Percentiles rank a stretch among this genome's conserved stretches.
Evolutionary conservation across 2,797 vertebrate genomes (phyloP).

Genomic region (Hirundo rustica): DNA sequence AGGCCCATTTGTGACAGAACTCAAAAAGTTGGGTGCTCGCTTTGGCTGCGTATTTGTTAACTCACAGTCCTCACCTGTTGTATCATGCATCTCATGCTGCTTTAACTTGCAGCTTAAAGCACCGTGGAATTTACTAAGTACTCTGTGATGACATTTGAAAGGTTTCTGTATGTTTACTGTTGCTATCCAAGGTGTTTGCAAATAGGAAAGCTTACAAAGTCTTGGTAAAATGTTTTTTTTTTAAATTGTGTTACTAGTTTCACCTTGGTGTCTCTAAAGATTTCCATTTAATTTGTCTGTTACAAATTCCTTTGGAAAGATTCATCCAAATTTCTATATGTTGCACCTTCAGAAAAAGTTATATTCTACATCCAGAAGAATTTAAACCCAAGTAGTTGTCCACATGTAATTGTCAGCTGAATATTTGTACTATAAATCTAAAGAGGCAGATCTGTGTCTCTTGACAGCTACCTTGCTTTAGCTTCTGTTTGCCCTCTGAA

Average conservation of each 20-base stretch:
- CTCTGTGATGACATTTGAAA: neutral
- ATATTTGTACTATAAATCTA: neutral
- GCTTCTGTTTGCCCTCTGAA: neutral
- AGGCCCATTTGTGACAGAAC: neutral
- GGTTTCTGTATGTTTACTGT: neutral
- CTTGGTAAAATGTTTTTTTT: neutral
- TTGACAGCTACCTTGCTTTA: neutral
- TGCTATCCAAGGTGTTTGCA: neutral
- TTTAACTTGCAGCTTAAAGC: neutral
- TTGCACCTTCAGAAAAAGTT: neutral
- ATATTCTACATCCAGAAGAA: neutral
- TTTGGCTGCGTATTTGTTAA: neutral
- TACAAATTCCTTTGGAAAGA: neutral
- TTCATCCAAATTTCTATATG: neutral
- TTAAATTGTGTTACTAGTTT: neutral
- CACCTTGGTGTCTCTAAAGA: neutral
- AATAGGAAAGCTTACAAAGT: neutral
- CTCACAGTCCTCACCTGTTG: neutral
- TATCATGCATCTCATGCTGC: neutral
- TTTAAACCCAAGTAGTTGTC: neutral
- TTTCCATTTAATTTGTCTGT: neutral
- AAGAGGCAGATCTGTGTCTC: neutral
- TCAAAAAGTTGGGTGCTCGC: neutral
- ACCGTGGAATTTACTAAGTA: neutral
- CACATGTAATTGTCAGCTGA: neutral